Conservation (phyloP, 2,888 invertebrate species). For the Andrena dorsata region DNA sequence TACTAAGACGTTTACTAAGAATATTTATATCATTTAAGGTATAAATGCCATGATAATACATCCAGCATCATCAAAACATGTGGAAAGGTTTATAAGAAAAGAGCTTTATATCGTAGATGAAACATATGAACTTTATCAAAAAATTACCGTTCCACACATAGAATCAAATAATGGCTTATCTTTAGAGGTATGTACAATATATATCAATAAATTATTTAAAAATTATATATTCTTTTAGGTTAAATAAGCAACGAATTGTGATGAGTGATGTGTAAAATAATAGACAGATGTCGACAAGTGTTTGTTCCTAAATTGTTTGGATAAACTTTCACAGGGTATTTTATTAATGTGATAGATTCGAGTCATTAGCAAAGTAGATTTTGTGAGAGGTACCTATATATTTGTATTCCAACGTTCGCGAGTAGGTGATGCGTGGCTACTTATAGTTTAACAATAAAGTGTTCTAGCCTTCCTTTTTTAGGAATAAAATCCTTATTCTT, state of each 20-base stretch:
- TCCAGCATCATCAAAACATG: constrained; percentile 97
- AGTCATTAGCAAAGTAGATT: no score
- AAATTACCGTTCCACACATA: constrained; percentile 92
- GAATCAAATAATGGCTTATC: constrained; percentile 90
- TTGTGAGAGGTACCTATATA: no score
- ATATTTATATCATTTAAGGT: constrained; percentile 86
- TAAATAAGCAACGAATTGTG: background rate
- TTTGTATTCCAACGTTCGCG: no score
- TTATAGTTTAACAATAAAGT: no score
- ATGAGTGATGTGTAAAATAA: background rate
- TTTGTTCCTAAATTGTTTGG: no score
- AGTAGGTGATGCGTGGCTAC: no score
- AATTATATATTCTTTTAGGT: background rate
- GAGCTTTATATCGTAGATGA: constrained; percentile 92
- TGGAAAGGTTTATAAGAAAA: constrained; percentile 93
- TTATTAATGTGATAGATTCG: no score
- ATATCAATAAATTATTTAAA: background rate
- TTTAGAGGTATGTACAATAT: constrained; percentile 88
- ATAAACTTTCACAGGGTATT: no score
- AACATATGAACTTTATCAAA: constrained; percentile 92
- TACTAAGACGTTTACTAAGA: background rate
- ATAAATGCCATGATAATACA: constrained; percentile 95
- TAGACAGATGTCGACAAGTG: no score
- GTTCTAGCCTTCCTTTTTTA: no score
- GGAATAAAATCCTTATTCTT: no score